These are phyloP conservation scores for Trichogramma dendrolimi DNA, from an alignment of 2,888 invertebrate genomes.

Conservation along the genomic window DNA sequence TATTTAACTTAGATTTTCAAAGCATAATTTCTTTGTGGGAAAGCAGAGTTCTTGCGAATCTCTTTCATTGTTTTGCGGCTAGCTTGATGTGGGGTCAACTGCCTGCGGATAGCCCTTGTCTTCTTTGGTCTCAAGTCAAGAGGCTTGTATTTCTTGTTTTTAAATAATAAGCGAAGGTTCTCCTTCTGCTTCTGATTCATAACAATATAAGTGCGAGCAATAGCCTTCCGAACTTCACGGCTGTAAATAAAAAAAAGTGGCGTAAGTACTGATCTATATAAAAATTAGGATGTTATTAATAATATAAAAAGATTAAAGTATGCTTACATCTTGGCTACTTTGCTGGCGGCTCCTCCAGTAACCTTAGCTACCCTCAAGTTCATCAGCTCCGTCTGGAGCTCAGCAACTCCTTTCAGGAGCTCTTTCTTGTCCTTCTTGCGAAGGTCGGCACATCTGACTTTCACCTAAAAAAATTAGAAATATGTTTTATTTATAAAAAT, in stretches of 20 bases:
- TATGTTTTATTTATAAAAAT: too few relatives aligned
- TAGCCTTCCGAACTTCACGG: slow-evolving; percentile 95
- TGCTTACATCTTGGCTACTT: slow-evolving; percentile 93
- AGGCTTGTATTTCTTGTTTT: slow-evolving; percentile 95
- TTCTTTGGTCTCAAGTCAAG: slow-evolving; percentile 94
- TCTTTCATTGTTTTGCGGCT: slow-evolving; percentile 86
- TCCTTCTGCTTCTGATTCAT: slow-evolving; percentile 99
- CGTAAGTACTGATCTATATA: too few relatives aligned
- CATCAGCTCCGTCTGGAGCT: slow-evolving; percentile 94
- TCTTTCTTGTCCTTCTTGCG: slow-evolving; percentile 96
- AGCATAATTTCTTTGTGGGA: slow-evolving; percentile 89
- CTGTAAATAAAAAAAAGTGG: slow-evolving; percentile 56
- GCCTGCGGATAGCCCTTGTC: slow-evolving; percentile 92
- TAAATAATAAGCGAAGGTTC: slow-evolving; percentile 90
- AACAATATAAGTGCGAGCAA: slow-evolving; percentile 96
- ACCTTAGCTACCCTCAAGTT: slow-evolving; percentile 94
- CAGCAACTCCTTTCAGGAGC: slow-evolving; percentile 93
- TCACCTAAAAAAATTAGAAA: slow-evolving; percentile 44
- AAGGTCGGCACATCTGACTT: slow-evolving; percentile 95
- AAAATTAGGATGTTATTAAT: neutral
- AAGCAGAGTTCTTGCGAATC: slow-evolving; percentile 79
- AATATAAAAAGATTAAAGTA: neutral
- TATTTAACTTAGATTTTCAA: slow-evolving; percentile 76
- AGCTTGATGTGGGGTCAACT: slow-evolving; percentile 80
- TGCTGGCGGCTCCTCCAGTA: slow-evolving; percentile 97